Evolutionary conservation across 2,797 vertebrate species (phyloP).

Genomic region (Gobionotothen gibberifrons): DNA sequence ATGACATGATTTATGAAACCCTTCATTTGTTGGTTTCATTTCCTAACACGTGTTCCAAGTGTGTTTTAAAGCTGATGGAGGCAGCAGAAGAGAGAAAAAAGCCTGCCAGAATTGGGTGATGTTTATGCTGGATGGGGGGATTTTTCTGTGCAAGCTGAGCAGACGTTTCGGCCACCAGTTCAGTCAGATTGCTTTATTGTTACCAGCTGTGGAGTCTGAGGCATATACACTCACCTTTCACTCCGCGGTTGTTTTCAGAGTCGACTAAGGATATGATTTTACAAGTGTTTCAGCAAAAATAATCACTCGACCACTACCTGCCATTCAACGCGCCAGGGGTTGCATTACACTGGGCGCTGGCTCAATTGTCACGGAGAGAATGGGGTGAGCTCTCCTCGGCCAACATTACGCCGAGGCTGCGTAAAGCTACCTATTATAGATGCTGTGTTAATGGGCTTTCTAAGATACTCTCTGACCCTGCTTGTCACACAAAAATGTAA

Average conservation of each 20-base stretch:
- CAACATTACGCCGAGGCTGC: slow-evolving; percentile 45
- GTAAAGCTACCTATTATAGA: slow-evolving; percentile 38
- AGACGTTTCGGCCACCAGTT: slow-evolving; percentile 85
- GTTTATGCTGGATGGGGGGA: slow-evolving; percentile 86
- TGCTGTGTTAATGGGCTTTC: background rate
- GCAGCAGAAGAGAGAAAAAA: slow-evolving; percentile 54
- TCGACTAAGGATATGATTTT: slow-evolving; percentile 70
- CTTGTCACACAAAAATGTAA: background rate
- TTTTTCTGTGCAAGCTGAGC: slow-evolving; percentile 83
- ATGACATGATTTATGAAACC: slow-evolving; percentile 66
- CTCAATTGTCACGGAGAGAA: slow-evolving; percentile 57
- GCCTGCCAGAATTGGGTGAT: slow-evolving; percentile 75
- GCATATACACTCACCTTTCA: slow-evolving; percentile 74
- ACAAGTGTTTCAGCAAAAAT: slow-evolving; percentile 74
- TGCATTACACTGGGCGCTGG: slow-evolving; percentile 49
- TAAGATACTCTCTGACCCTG: background rate
- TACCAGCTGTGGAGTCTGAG: slow-evolving; percentile 84
- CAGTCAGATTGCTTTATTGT: slow-evolving; percentile 85
- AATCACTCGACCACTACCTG: slow-evolving; percentile 70
- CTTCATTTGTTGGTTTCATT: slow-evolving; percentile 65
- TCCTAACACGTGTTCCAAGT: slow-evolving; percentile 74
- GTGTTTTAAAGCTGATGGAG: slow-evolving; percentile 75
- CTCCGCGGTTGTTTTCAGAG: slow-evolving; percentile 72
- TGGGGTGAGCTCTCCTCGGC: slow-evolving; percentile 34
- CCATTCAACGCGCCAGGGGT: slow-evolving; percentile 57